Percentiles rank a stretch among this genome's conserved stretches.
These are phyloP conservation scores for Tinea trinotella DNA, from an alignment of 2,888 invertebrate genomes.

Conservation along the genomic window DNA sequence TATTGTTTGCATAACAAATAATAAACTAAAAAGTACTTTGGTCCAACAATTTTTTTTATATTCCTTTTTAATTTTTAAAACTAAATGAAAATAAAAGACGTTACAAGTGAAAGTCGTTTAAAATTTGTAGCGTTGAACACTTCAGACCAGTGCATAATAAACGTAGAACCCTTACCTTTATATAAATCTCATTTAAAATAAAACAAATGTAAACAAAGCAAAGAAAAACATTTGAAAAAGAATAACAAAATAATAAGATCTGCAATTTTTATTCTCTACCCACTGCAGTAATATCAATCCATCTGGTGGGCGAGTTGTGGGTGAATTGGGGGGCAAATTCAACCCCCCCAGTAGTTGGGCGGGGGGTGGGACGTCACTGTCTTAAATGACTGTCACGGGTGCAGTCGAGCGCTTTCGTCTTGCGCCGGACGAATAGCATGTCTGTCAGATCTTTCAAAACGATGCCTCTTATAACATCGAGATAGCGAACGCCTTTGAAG, in stretches of 20 bases:
- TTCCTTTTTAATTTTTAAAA: too few relatives aligned
- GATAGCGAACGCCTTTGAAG: background rate
- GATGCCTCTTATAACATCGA: conserved; percentile 7
- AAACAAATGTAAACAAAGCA: background rate
- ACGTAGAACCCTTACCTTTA: too few relatives aligned
- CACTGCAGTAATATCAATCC: conserved; percentile 69
- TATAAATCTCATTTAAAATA: too few relatives aligned
- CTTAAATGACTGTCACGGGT: conserved; percentile 72
- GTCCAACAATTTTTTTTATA: too few relatives aligned
- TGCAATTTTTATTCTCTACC: conserved; percentile 16
- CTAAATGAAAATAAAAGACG: too few relatives aligned
- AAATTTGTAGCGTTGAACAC: too few relatives aligned
- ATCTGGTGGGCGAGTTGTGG: conserved; percentile 49
- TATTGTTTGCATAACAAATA: too few relatives aligned
- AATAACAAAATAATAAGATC: conserved; percentile 15
- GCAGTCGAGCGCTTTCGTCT: conserved; percentile 39
- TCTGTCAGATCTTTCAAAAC: conserved; percentile 7
- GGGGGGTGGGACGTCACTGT: conserved; percentile 52
- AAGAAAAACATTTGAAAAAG: background rate
- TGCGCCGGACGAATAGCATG: conserved; percentile 15
- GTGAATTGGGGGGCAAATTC: conserved; percentile 24
- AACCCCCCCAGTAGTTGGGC: background rate
- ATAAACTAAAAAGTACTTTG: too few relatives aligned
- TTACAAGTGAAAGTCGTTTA: too few relatives aligned
- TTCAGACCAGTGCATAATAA: too few relatives aligned